phyloP scores from a whole-genome alignment of 1,140 invertebrate genomes.

The Drosophila pectinifera region DNA sequence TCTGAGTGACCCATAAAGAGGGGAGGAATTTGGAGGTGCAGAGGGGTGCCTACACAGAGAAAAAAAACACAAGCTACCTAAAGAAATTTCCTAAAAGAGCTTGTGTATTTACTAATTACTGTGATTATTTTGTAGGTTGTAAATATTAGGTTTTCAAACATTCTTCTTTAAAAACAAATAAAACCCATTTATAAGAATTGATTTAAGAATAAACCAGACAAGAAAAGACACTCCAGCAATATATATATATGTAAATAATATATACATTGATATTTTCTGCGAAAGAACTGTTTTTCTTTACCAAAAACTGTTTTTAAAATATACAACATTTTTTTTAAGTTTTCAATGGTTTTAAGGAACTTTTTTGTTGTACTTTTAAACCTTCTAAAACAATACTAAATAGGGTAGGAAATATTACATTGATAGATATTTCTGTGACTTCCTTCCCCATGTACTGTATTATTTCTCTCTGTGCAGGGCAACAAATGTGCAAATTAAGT shows the following conservation, averaged over 20 bases:
- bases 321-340: not conserved
- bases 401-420: not conserved
- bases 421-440: too few relatives aligned
- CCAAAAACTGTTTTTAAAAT: too few relatives aligned
- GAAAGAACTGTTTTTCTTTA: too few relatives aligned
- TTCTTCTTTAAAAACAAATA: too few relatives aligned
- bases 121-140: not conserved
- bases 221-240: not conserved
- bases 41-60: constrained; percentile 8
- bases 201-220: too few relatives aligned
- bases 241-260: too few relatives aligned
- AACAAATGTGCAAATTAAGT: constrained; percentile 73
- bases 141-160: too few relatives aligned
- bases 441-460: too few relatives aligned
- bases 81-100: not conserved
- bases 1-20: constrained; percentile 57
- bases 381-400: not conserved
- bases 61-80: not conserved
- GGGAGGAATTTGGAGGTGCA: not conserved
- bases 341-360: constrained; percentile 2
- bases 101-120: not conserved
- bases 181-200: not conserved
- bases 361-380: not conserved
- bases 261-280: not conserved
- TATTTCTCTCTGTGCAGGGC: constrained; percentile 23